phyloP scores from a whole-genome alignment of 2,888 invertebrate species.

The Gari tellinella region DNA sequence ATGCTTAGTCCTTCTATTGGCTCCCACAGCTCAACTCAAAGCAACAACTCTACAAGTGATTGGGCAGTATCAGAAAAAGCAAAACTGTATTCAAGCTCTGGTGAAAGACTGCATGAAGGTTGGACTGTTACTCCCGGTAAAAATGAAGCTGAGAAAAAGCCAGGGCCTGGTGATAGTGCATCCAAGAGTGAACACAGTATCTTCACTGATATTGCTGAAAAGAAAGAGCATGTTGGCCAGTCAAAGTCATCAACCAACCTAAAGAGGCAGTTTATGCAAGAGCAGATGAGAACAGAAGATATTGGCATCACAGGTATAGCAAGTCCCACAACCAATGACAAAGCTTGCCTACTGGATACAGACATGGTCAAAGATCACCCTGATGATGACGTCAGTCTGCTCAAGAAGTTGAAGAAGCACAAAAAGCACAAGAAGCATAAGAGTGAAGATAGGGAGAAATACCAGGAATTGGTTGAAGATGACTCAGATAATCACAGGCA shows the following conservation, averaged over 20 bases:
- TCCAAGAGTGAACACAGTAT: conserved; percentile 16
- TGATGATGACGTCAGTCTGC: conserved; percentile 44
- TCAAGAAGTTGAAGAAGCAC: conserved; percentile 73
- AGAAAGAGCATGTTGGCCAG: conserved; percentile 8
- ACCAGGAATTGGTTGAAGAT: conserved; percentile 33
- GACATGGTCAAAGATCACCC: conserved; percentile 37
- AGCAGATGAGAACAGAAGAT: conserved; percentile 19
- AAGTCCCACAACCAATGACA: conserved; percentile 7
- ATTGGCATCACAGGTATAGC: not conserved
- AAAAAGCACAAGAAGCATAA: conserved; percentile 64
- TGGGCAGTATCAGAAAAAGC: conserved; percentile 76
- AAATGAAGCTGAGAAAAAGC: not conserved
- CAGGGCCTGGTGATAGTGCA: conserved; percentile 1
- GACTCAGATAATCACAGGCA: conserved; percentile 26
- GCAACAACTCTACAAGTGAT: conserved; percentile 83
- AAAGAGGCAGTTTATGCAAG: conserved; percentile 31
- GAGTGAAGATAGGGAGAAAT: conserved; percentile 49
- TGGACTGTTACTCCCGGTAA: conserved; percentile 64
- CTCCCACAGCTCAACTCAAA: conserved; percentile 67
- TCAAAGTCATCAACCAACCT: conserved; percentile 21
- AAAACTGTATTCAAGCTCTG: conserved; percentile 19
- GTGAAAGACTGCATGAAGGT: conserved; percentile 61
- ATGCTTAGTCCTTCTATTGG: conserved; percentile 80
- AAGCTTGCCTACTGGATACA: conserved; percentile 25
- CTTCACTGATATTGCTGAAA: conserved; percentile 3